Evolutionary conservation across 2,113 vertebrate genomes (phyloP).

Genomic region (Corythornis madagascariensis): DNA sequence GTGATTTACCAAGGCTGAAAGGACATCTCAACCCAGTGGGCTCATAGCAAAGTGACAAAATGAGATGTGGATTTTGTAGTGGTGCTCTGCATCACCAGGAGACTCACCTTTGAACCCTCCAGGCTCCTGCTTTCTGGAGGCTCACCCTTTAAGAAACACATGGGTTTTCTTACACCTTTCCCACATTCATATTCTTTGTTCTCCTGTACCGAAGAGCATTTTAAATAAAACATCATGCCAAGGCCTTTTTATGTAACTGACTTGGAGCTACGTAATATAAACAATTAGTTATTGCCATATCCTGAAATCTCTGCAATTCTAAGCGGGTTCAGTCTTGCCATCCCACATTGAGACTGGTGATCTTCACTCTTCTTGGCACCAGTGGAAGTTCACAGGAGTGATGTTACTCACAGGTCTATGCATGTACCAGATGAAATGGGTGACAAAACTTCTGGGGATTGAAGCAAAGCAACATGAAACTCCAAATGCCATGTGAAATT

Average conservation of each 20-base stretch:
- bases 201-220: neutral
- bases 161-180: neutral
- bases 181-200: neutral
- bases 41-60: neutral
- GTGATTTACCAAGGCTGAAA: neutral
- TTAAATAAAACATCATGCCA: neutral
- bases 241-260: neutral
- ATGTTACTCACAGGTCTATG: neutral
- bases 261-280: neutral
- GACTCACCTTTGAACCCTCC: neutral
- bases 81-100: neutral
- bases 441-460: neutral
- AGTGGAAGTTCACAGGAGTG: neutral
- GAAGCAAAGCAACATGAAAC: neutral
- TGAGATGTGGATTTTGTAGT: neutral
- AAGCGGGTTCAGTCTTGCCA: neutral
- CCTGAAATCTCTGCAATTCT: neutral
- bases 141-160: neutral
- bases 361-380: neutral
- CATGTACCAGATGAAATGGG: neutral
- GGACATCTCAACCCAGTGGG: neutral
- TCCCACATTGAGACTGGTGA: neutral
- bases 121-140: neutral
- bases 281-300: neutral
- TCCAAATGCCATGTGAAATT: rapidly evolving